These are phyloP conservation scores for Crocuta crocuta DNA, from an alignment of 2,113 vertebrate species.

Conservation along the genomic window DNA sequence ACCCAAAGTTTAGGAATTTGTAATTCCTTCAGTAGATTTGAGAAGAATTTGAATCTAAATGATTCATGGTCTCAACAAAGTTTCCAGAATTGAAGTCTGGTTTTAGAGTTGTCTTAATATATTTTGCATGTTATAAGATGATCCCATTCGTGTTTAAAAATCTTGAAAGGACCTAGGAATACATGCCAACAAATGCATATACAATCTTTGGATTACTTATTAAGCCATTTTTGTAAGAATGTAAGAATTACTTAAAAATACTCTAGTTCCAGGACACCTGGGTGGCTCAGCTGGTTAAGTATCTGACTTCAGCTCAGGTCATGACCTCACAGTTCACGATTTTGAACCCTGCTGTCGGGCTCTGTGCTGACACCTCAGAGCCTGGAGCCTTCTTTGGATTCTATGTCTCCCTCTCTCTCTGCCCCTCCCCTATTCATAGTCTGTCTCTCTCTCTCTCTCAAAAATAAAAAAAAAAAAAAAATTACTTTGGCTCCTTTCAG, in stretches of 20 bases:
- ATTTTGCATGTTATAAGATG: neutral
- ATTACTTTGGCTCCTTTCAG: neutral
- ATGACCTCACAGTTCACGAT: too few relatives aligned
- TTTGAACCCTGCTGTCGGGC: too few relatives aligned
- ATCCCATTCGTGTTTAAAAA: neutral
- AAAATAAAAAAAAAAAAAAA: neutral
- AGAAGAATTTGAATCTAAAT: neutral
- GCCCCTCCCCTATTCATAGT: too few relatives aligned
- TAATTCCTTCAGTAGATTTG: neutral
- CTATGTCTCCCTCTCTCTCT: too few relatives aligned
- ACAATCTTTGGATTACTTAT: constrained; percentile 17
- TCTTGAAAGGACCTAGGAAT: neutral
- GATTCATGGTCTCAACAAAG: neutral
- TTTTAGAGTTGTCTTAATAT: constrained; percentile 4
- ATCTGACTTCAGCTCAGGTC: too few relatives aligned
- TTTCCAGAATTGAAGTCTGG: neutral
- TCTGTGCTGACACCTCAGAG: too few relatives aligned
- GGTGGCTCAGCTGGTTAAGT: too few relatives aligned
- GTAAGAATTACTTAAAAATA: constrained; percentile 4
- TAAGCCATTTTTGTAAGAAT: neutral
- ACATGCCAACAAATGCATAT: neutral
- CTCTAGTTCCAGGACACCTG: neutral
- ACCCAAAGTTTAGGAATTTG: neutral
- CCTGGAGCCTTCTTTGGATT: too few relatives aligned
- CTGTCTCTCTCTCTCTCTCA: neutral